phyloP scores from a whole-genome alignment of 2,888 invertebrate species.

The Chaitophorus viminalis region DNA sequence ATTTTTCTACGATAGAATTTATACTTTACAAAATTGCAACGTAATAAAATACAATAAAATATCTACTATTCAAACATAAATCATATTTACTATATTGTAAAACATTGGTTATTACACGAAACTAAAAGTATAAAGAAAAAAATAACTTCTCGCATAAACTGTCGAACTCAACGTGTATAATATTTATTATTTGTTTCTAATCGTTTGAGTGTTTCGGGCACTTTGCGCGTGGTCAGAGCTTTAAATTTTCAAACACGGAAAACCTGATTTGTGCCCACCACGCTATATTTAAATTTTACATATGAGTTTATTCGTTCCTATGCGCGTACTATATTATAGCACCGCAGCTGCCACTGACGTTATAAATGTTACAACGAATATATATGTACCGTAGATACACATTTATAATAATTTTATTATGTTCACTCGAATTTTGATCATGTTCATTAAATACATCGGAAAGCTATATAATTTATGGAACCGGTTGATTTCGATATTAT shows the following conservation, averaged over 20 bases:
- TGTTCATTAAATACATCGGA: conserved; percentile 15
- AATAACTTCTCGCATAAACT: no score
- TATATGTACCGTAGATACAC: no score
- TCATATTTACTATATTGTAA: no score
- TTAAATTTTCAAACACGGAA: conserved; percentile 15
- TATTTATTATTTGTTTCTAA: not conserved
- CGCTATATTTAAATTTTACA: not conserved
- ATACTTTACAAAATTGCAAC: no score
- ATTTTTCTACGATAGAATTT: no score
- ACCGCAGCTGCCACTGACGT: not conserved
- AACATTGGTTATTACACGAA: no score
- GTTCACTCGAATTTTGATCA: not conserved
- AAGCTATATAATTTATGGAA: conserved; percentile 15
- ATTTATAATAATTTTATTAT: no score
- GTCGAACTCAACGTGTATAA: no score
- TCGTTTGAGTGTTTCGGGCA: not conserved
- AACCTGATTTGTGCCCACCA: conserved; percentile 41
- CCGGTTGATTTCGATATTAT: conserved; percentile 12
- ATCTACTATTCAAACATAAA: no score
- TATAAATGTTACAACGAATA: no score
- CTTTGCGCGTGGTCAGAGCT: not conserved
- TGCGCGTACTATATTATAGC: not conserved
- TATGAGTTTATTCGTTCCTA: not conserved
- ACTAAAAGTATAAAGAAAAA: no score
- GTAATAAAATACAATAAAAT: no score